Evolutionary conservation across 2,797 vertebrate genomes (phyloP).

Genomic region (Danio aesculapii): DNA sequence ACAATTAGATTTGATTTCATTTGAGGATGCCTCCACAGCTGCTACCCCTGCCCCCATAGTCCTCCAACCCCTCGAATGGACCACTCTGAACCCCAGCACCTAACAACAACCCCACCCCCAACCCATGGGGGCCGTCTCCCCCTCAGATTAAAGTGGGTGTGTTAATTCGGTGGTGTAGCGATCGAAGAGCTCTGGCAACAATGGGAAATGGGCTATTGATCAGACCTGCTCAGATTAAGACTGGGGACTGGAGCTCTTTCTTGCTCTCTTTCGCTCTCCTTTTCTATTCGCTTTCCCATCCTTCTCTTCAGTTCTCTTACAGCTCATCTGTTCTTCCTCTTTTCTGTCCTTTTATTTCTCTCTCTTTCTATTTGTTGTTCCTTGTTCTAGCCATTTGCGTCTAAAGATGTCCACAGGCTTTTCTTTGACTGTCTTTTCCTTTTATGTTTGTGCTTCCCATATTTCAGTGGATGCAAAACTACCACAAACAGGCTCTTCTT

Average conservation of each 20-base stretch:
- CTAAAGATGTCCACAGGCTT: conserved; percentile 13
- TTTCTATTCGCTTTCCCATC: conserved; percentile 83
- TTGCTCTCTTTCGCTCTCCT: conserved; percentile 84
- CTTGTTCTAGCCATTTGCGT: conserved; percentile 27
- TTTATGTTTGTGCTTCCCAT: conserved; percentile 16
- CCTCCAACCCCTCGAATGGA: conserved; percentile 50
- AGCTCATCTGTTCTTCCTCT: conserved; percentile 65
- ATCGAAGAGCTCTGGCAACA: conserved; percentile 99
- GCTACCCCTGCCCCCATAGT: conserved; percentile 75
- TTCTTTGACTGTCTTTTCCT: conserved; percentile 16
- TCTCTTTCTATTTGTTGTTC: conserved; percentile 64
- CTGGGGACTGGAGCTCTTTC: conserved; percentile 96
- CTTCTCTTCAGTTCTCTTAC: conserved; percentile 72
- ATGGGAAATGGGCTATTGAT: conserved; percentile 99
- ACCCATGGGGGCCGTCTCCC: conserved; percentile 80
- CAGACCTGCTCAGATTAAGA: conserved; percentile 98
- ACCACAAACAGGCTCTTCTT: not conserved
- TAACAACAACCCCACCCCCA: conserved; percentile 63
- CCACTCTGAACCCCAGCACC: conserved; percentile 62
- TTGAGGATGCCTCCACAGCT: conserved; percentile 88
- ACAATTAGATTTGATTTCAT: conserved; percentile 90
- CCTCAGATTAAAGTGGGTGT: conserved; percentile 97
- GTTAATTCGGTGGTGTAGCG: conserved; percentile 97
- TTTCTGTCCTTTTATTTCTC: conserved; percentile 72
- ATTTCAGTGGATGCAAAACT: conserved; percentile 20